phyloP scores from a whole-genome alignment of 2,113 vertebrate genomes.

The Misgurnus mizolepis region DNA sequence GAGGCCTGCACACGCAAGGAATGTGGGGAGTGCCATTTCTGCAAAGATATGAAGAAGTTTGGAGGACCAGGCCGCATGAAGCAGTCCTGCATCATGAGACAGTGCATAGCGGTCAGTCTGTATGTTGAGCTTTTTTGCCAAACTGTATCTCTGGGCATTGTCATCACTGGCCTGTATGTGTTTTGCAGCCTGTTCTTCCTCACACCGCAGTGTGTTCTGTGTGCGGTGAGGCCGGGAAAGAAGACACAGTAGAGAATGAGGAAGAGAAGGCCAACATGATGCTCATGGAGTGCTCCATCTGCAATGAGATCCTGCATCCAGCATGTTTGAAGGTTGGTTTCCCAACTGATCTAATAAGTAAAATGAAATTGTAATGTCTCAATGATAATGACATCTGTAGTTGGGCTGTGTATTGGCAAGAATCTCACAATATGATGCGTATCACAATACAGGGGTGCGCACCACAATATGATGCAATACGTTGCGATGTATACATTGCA shows the following conservation, averaged over 20 bases:
- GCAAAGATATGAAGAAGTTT: constrained; percentile 99
- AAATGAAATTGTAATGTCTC: no score
- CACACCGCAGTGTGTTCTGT: constrained; percentile 96
- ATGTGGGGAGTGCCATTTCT: constrained; percentile 97
- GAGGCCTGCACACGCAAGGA: constrained; percentile 93
- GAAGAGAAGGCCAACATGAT: constrained; percentile 95
- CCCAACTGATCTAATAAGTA: no score
- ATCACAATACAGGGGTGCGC: no score
- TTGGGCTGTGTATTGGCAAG: no score
- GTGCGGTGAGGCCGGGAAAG: constrained; percentile 95
- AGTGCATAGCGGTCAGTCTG: constrained; percentile 92
- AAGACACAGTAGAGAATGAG: constrained; percentile 92
- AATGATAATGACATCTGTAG: no score
- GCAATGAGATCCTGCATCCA: constrained; percentile 97
- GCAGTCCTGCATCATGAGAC: constrained; percentile 98
- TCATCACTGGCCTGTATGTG: background rate
- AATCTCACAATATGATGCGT: no score
- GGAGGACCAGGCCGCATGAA: constrained; percentile 97
- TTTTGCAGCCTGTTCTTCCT: constrained; percentile 87
- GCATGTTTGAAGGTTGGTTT: constrained; percentile 91
- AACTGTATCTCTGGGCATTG: background rate
- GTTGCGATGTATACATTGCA: no score
- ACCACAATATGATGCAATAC: no score
- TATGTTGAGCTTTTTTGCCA: background rate
- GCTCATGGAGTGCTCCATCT: constrained; percentile 99